A percentile compares a stretch with the other conserved stretches of the same genome.
phyloP scores from a whole-genome alignment of 2,888 invertebrate species.

The Ormyrus rosae region DNA sequence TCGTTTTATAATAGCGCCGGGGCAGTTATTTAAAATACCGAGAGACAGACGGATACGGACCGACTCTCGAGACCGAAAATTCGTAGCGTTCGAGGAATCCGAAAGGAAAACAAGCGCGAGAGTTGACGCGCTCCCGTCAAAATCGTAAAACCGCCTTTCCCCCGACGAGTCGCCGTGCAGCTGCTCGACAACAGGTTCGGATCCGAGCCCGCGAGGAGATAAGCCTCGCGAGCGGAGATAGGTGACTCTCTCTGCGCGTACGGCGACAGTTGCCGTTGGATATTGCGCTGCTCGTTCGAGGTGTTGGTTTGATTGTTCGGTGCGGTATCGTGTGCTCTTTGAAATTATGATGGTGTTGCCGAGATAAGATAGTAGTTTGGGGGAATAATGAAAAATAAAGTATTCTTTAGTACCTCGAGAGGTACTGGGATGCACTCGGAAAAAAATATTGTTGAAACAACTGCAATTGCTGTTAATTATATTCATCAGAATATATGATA shows the following conservation, averaged over 20 bases:
- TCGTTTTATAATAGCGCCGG: neutral
- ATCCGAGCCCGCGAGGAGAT: neutral
- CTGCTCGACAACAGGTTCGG: conserved; percentile 24
- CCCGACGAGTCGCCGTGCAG: neutral
- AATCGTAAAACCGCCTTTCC: conserved; percentile 18
- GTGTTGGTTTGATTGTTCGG: too few relatives aligned
- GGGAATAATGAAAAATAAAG: too few relatives aligned
- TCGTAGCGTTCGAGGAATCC: neutral
- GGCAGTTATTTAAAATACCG: neutral
- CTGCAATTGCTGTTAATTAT: too few relatives aligned
- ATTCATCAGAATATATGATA: too few relatives aligned
- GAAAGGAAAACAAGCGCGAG: conserved; percentile 12
- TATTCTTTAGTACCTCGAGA: too few relatives aligned
- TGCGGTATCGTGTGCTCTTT: too few relatives aligned
- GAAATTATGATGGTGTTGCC: too few relatives aligned
- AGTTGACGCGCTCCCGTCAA: conserved; percentile 28
- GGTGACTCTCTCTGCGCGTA: neutral
- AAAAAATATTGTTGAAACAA: too few relatives aligned
- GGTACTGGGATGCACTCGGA: too few relatives aligned
- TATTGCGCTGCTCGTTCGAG: too few relatives aligned
- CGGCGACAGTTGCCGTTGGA: too few relatives aligned
- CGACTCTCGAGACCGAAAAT: neutral
- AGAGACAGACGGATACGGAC: neutral
- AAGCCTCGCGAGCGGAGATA: neutral
- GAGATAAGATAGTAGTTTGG: too few relatives aligned